Percentiles rank a stretch among this genome's conserved stretches.
These are phyloP conservation scores for Epicauta chinensis DNA, from an alignment of 1,140 invertebrate genomes.

Conservation along the genomic window DNA sequence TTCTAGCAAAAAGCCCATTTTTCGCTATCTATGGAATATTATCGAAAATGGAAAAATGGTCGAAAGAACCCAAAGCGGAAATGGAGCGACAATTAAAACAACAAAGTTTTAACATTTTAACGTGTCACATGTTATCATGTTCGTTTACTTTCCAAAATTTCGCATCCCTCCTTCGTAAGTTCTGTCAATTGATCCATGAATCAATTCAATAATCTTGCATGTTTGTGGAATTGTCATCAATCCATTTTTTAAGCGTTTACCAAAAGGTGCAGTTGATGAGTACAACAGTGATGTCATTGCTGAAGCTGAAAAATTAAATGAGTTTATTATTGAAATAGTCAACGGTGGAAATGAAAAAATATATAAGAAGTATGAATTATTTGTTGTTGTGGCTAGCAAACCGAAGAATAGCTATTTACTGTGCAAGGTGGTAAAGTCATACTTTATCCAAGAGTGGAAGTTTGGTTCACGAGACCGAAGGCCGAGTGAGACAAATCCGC, in stretches of 20 bases:
- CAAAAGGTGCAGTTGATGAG: slow-evolving; percentile 52
- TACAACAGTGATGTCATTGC: slow-evolving; percentile 55
- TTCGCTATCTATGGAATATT: slow-evolving; percentile 64
- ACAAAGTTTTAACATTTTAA: slow-evolving; percentile 58
- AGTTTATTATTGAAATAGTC: slow-evolving; percentile 45
- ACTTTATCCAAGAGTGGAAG: too few relatives aligned
- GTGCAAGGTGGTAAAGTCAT: too few relatives aligned
- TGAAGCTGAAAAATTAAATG: too few relatives aligned
- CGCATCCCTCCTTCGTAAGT: slow-evolving; percentile 52
- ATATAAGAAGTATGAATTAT: slow-evolving; percentile 47
- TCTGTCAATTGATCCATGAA: too few relatives aligned
- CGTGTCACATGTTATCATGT: slow-evolving; percentile 57
- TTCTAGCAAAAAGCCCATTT: slow-evolving; percentile 61
- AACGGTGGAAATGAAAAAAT: slow-evolving; percentile 35
- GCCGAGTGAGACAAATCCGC: too few relatives aligned
- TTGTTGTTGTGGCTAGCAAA: slow-evolving; percentile 47
- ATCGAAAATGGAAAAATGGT: slow-evolving; percentile 53
- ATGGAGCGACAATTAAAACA: slow-evolving; percentile 55
- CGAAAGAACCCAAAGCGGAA: slow-evolving; percentile 52
- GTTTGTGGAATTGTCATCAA: slow-evolving; percentile 50
- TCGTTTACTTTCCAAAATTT: slow-evolving; percentile 58
- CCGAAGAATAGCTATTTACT: neutral
- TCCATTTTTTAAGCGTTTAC: slow-evolving; percentile 64
- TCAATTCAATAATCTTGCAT: slow-evolving; percentile 1
- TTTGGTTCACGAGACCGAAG: too few relatives aligned